Base-by-base conservation (phyloP, 2,888 invertebrate genomes). In the Oxyscelio sp. region DNA sequence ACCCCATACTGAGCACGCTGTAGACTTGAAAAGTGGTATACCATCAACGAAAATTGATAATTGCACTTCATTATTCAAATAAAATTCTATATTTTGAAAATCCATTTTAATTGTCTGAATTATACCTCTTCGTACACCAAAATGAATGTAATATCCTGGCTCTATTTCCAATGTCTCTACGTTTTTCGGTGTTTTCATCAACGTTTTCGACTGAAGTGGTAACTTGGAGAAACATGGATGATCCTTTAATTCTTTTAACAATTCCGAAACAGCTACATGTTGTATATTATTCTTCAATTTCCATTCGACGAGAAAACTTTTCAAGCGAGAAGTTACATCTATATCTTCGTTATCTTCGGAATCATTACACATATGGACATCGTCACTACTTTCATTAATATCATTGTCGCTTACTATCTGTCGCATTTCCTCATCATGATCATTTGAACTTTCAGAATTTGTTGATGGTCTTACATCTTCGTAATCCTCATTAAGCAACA, bases 1-100 rank as follows among this genome's bases (percentile, higher is more conserved):
- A 66, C 78, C 83, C 82, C 86, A 87, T 4, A 85, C 78, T 27
- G 78, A 78, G 65, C 81, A 84, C 3, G 61, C 50, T 13, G 83
- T 65, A 45, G 84, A 78, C 70, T 86, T 85, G 19, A 52, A 80
- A 38, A 85, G 22, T 8, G 85, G 84, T 31, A 87, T 19, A 22
- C 79, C 85, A 61, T 81, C 81, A 13, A 66, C 50, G 54, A 52
- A 71, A n/a, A n/a, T n/a, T n/a, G n/a, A n/a, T n/a, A n/a, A n/a
- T n/a, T n/a, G 27, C 9, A 74, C 27, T n/a, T 31, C 74, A 54
- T 61, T n/a, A 40, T 43, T n/a, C 19, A 52, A 6, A 22, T 13
- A 31, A 38, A 38, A 52, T 34, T 24, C 31, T 3, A 31, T 31
- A 34, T 13, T 34, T n/a, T 13, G 2, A 5, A 13, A 3, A 17